Evolutionary conservation across 2,113 vertebrate genomes (phyloP).

Genomic region (Prunella fulvescens): DNA sequence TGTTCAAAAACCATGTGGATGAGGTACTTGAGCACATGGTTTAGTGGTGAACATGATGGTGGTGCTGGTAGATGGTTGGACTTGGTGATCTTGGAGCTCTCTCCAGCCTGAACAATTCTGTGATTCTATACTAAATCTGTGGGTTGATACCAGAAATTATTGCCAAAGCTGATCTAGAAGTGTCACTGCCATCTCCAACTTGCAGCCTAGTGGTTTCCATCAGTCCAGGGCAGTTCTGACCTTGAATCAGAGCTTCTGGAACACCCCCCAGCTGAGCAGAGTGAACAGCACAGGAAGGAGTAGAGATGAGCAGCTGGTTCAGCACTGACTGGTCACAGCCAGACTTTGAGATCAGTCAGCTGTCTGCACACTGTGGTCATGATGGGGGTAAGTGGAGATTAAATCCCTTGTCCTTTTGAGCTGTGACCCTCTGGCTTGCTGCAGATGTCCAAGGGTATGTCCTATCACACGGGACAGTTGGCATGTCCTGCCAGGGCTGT

Average conservation of each 20-base stretch:
- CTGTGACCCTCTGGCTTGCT: not conserved
- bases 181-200: not conserved
- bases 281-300: not conserved
- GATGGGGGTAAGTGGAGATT: not conserved
- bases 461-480: not conserved
- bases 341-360: not conserved
- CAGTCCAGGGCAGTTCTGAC: not conserved
- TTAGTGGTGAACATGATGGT: not conserved
- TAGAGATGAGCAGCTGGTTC: not conserved
- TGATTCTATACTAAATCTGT: not conserved
- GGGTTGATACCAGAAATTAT: not conserved
- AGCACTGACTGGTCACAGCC: not conserved
- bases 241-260: not conserved
- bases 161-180: not conserved
- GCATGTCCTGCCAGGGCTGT: not conserved
- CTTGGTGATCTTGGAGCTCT: not conserved
- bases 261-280: not conserved
- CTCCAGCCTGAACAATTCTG: not conserved
- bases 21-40: not conserved
- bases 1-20: not conserved
- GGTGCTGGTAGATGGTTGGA: not conserved
- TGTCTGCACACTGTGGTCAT: not conserved
- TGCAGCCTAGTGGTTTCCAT: not conserved
- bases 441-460: not conserved
- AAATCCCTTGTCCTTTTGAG: not conserved